Conservation (phyloP, 2,797 vertebrate species). For the Acanthornis magna region DNA sequence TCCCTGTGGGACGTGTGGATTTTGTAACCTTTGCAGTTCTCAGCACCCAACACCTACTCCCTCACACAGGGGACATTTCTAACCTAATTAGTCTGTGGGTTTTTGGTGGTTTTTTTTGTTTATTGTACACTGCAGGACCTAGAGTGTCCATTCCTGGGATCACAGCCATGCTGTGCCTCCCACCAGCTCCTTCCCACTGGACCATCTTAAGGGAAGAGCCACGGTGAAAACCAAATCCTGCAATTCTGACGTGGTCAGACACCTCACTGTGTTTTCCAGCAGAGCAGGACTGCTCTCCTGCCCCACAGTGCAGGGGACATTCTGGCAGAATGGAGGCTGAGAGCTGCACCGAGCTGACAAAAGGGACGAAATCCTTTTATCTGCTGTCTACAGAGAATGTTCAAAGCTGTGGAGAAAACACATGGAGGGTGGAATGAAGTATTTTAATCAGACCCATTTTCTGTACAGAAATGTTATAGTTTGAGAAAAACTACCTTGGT, state of each 20-base stretch:
- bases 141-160: not conserved
- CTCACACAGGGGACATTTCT: not conserved
- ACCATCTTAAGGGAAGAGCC: not conserved
- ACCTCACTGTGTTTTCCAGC: not conserved
- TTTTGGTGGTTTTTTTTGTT: not conserved
- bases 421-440: not conserved
- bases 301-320: fast-evolving
- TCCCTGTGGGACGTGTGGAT: not conserved
- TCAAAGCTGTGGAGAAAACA: not conserved
- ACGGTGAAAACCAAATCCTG: not conserved
- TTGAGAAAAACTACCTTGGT: not conserved
- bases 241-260: not conserved
- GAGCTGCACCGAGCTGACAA: not conserved
- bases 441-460: not conserved
- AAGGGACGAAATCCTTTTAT: not conserved
- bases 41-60: not conserved
- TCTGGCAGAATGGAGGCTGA: not conserved
- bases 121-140: not conserved
- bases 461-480: not conserved
- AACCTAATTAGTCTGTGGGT: not conserved
- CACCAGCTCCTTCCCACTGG: not conserved
- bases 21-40: not conserved
- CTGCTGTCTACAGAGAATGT: not conserved
- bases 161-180: not conserved
- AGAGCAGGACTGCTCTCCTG: not conserved